phyloP scores from a whole-genome alignment of 2,113 vertebrate species.

The Macaca fascicularis region DNA sequence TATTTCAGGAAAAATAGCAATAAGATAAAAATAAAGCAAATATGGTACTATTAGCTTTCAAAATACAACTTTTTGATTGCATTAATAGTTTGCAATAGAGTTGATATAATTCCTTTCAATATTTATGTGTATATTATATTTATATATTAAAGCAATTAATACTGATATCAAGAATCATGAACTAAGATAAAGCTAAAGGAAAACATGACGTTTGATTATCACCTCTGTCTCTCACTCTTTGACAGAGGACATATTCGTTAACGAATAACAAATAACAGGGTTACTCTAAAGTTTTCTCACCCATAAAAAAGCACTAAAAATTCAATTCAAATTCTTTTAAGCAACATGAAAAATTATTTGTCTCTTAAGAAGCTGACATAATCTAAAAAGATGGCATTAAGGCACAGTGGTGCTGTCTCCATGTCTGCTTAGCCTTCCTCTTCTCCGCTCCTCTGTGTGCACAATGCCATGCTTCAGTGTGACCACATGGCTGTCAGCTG shows the following conservation, averaged over 20 bases:
- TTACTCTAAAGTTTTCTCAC: not conserved
- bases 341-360: not conserved
- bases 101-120: not conserved
- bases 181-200: not conserved
- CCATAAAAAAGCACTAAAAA: not conserved
- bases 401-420: not conserved
- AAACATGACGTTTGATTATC: not conserved
- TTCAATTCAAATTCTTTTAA: not conserved
- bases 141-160: not conserved
- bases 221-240: not conserved
- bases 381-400: too few species aligned
- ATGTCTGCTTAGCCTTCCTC: not conserved
- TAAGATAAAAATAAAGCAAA: not conserved
- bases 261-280: too few species aligned
- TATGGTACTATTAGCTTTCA: not conserved
- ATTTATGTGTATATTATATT: not conserved
- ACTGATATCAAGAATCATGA: not conserved
- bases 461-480: rapidly evolving
- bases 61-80: not conserved
- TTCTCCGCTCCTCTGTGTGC: rapidly evolving
- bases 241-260: not conserved
- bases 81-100: not conserved
- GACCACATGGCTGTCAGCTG: rapidly evolving
- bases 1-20: not conserved
- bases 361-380: not conserved